Evolutionary conservation across 1,140 invertebrate genomes (phyloP).

Genomic region (Drosophila orena): DNA sequence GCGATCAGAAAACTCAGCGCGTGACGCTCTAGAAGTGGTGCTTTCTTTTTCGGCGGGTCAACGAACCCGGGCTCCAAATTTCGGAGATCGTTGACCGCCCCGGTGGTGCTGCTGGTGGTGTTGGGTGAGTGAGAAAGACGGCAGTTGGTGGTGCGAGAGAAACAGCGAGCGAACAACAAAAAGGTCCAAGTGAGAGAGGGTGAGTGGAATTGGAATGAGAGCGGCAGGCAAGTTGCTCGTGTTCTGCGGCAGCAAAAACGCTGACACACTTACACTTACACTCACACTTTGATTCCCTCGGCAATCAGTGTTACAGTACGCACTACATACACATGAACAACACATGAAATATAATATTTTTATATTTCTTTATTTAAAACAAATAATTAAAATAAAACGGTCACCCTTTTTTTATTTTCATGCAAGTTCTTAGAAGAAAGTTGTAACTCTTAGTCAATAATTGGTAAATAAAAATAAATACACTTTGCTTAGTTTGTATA

Average conservation of each 20-base stretch:
- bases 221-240: constrained; percentile 2
- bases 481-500: no score
- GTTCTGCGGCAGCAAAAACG: neutral
- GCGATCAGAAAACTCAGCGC: constrained; percentile 25
- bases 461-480: no score
- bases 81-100: constrained; percentile 63
- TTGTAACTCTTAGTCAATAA: no score
- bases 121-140: neutral
- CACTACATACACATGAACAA: neutral
- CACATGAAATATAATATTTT: neutral
- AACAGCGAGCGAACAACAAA: neutral
- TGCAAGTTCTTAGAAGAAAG: no score
- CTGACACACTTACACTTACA: constrained; percentile 3
- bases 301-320: constrained; percentile 18
- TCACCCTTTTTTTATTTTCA: no score
- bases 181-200: neutral
- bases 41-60: constrained; percentile 63
- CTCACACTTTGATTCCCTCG: constrained; percentile 17
- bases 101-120: no score
- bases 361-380: neutral
- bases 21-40: constrained; percentile 5
- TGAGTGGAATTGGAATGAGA: neutral
- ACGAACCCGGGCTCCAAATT: constrained; percentile 48
- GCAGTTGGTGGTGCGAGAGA: neutral
- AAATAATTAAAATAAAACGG: no score